These are phyloP conservation scores for Ephestia elutella DNA, from an alignment of 1,140 invertebrate species.

Conservation along the genomic window DNA sequence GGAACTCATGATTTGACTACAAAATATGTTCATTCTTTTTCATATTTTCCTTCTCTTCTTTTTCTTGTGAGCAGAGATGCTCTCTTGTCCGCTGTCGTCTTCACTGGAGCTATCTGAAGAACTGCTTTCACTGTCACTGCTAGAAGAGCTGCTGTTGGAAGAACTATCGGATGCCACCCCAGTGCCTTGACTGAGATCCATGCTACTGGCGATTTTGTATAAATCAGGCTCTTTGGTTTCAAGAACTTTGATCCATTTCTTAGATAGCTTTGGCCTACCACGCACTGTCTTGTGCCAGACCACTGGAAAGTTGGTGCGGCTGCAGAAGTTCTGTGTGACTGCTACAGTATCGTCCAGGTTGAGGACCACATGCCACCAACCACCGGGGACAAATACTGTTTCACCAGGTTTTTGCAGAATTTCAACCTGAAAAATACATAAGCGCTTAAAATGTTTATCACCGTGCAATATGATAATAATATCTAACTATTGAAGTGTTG, in stretches of 20 bases:
- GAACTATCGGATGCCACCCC: slow-evolving; percentile 96
- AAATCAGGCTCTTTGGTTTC: slow-evolving; percentile 87
- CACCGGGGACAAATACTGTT: slow-evolving; percentile 98
- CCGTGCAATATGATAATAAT: too few relatives aligned
- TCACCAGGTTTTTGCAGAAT: slow-evolving; percentile 98
- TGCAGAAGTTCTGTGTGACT: slow-evolving; percentile 98
- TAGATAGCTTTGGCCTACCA: slow-evolving; percentile 94
- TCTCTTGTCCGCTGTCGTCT: slow-evolving; percentile 90
- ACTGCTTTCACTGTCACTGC: slow-evolving; percentile 80
- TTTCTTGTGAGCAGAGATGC: slow-evolving; percentile 90
- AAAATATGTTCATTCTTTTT: slow-evolving; percentile 14
- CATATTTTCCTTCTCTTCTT: slow-evolving; percentile 80
- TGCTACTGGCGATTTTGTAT: slow-evolving; percentile 86
- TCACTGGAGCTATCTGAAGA: slow-evolving; percentile 76
- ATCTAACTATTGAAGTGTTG: too few relatives aligned
- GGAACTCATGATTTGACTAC: slow-evolving; percentile 5
- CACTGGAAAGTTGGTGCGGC: slow-evolving; percentile 95
- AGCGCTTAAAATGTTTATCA: too few relatives aligned
- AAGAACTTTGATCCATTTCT: slow-evolving; percentile 85
- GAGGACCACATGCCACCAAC: slow-evolving; percentile 99
- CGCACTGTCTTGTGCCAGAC: slow-evolving; percentile 99
- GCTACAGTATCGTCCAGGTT: slow-evolving; percentile 97
- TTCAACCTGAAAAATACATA: slow-evolving; percentile 83
- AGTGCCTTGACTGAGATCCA: slow-evolving; percentile 90
- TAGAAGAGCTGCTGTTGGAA: slow-evolving; percentile 90